These are phyloP conservation scores for Sebastes aleutianus DNA, from an alignment of 2,797 vertebrate species.

Conservation along the genomic window DNA sequence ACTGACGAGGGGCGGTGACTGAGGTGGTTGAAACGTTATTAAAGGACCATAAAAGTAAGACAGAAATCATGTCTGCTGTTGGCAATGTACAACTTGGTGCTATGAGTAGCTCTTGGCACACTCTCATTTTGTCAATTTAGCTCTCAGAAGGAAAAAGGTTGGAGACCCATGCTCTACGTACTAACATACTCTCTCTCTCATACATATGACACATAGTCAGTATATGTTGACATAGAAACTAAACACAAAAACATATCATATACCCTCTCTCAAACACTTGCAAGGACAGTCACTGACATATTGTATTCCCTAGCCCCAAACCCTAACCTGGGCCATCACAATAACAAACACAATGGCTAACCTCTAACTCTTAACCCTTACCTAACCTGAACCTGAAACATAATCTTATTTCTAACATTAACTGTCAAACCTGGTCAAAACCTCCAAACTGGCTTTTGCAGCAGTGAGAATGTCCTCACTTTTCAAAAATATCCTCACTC, in stretches of 20 bases:
- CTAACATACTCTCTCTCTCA: neutral
- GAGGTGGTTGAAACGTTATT: too few relatives aligned
- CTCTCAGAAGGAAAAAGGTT: too few relatives aligned
- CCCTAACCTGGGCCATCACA: neutral
- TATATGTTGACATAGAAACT: neutral
- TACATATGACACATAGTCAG: neutral
- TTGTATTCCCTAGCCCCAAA: neutral
- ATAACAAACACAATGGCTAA: neutral
- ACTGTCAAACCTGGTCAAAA: neutral
- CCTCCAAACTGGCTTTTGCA: neutral
- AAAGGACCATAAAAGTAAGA: too few relatives aligned
- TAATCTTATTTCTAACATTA: neutral
- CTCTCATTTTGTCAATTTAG: too few relatives aligned
- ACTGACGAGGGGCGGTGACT: too few relatives aligned
- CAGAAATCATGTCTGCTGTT: too few relatives aligned
- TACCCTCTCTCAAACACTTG: neutral
- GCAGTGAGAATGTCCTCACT: neutral
- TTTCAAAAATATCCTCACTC: slow-evolving; percentile 5
- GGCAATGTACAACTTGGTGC: too few relatives aligned
- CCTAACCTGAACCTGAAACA: neutral
- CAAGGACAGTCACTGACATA: neutral
- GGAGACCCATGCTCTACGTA: rapidly evolving
- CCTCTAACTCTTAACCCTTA: neutral
- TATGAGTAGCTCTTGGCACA: too few relatives aligned
- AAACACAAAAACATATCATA: neutral